phyloP scores from a whole-genome alignment of 2,113 vertebrate species.

The Ursus arctos region DNA sequence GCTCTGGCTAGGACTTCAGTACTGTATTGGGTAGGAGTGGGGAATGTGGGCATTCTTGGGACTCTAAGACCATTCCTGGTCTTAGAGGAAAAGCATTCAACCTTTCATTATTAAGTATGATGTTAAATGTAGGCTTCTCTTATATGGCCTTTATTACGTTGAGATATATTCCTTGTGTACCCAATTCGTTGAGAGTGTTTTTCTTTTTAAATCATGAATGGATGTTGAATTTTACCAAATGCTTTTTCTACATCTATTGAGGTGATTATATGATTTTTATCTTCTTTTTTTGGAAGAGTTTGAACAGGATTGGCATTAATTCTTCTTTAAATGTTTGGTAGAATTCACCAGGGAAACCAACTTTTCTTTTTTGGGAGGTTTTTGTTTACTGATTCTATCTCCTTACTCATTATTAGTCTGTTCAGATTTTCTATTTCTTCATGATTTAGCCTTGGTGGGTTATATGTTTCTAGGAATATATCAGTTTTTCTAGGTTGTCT shows the following conservation, averaged over 20 bases:
- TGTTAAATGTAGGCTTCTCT: background rate
- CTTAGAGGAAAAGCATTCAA: background rate
- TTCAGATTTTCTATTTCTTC: background rate
- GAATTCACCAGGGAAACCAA: background rate
- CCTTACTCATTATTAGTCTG: background rate
- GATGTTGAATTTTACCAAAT: background rate
- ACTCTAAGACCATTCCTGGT: background rate
- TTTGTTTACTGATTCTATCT: background rate
- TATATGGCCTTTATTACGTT: background rate
- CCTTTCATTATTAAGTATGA: background rate
- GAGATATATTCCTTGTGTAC: background rate
- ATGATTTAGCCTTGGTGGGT: background rate
- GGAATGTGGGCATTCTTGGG: background rate
- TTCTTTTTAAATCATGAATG: background rate
- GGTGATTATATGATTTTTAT: background rate
- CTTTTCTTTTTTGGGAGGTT: background rate
- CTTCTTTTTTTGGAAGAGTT: background rate
- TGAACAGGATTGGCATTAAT: background rate
- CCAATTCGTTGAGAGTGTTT: background rate
- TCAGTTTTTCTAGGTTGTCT: background rate
- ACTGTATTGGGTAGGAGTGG: background rate
- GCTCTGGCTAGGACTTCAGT: background rate
- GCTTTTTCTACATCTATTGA: background rate
- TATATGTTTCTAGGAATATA: background rate
- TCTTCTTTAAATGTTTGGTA: background rate